These are phyloP conservation scores for Sebastes aleutianus DNA, from an alignment of 2,797 vertebrate genomes.

Conservation along the genomic window DNA sequence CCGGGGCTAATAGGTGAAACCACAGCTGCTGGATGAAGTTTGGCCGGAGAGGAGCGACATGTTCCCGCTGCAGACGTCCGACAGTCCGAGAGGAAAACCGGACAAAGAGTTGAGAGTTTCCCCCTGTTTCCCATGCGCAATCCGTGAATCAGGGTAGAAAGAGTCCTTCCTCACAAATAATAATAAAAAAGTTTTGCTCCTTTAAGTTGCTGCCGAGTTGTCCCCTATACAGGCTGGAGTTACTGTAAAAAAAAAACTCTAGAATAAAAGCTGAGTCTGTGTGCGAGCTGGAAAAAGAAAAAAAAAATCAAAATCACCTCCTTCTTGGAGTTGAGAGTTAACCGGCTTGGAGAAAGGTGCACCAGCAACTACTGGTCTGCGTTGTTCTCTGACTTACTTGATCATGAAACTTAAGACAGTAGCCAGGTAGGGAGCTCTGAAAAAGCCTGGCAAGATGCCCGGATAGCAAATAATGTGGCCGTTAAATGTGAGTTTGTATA, in stretches of 20 bases:
- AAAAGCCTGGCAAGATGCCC: slow-evolving; percentile 88
- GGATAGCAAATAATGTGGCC: slow-evolving; percentile 80
- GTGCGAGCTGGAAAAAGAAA: slow-evolving; percentile 57
- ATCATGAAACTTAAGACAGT: slow-evolving; percentile 83
- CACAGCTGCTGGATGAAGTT: slow-evolving; percentile 81
- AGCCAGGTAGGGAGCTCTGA: slow-evolving; percentile 85
- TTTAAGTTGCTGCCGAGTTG: slow-evolving; percentile 21
- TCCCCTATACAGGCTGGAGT: slow-evolving; percentile 36
- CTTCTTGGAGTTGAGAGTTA: slow-evolving; percentile 70
- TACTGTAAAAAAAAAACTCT: slow-evolving; percentile 46
- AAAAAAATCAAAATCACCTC: slow-evolving; percentile 59
- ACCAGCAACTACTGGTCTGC: slow-evolving; percentile 77
- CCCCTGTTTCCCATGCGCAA: background rate
- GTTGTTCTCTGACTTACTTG: slow-evolving; percentile 75
- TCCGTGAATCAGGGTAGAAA: slow-evolving; percentile 1
- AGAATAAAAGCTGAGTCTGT: slow-evolving; percentile 63
- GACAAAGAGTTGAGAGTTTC: slow-evolving; percentile 43
- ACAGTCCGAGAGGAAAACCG: slow-evolving; percentile 42
- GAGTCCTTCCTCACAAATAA: background rate
- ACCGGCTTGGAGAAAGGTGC: slow-evolving; percentile 71
- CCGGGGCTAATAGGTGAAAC: slow-evolving; percentile 91
- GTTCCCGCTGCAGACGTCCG: slow-evolving; percentile 50
- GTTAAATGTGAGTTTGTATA: slow-evolving; percentile 52
- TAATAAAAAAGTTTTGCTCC: slow-evolving; percentile 5
- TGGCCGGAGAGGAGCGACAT: slow-evolving; percentile 70